Evolutionary conservation across 2,113 vertebrate genomes (phyloP).

Genomic region (Psittacara wagleri): DNA sequence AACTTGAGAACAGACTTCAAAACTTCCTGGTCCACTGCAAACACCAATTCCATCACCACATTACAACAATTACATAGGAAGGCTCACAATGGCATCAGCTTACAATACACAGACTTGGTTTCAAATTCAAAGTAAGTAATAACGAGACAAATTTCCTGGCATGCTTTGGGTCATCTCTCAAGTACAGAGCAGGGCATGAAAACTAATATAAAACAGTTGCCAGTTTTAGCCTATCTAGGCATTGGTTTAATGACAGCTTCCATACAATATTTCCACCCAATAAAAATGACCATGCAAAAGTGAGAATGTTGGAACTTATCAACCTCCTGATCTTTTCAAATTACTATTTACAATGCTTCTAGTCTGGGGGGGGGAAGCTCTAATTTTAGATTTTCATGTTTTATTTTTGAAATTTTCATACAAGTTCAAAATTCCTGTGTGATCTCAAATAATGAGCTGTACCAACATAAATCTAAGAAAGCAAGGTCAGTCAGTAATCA

Average conservation of each 20-base stretch:
- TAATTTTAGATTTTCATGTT: background rate
- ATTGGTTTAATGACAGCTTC: background rate
- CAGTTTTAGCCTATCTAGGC: background rate
- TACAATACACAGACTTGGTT: background rate
- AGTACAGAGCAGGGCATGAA: background rate
- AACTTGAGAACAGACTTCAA: background rate
- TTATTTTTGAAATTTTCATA: background rate
- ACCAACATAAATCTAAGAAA: background rate
- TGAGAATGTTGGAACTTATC: background rate
- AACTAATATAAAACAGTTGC: background rate
- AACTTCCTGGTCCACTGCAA: background rate
- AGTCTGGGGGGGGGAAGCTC: background rate
- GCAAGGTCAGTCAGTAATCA: background rate
- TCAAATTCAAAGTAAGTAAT: background rate
- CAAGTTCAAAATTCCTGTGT: background rate
- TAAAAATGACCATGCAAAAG: background rate
- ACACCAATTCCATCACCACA: accelerated
- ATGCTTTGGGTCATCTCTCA: background rate
- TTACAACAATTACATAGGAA: background rate
- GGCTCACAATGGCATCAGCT: background rate
- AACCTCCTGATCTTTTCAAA: background rate
- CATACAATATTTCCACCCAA: background rate
- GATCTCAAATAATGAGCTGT: background rate
- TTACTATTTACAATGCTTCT: background rate
- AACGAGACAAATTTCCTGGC: background rate